Evolutionary conservation across 2,888 invertebrate genomes (phyloP).

Genomic region (Netelia virgata): DNA sequence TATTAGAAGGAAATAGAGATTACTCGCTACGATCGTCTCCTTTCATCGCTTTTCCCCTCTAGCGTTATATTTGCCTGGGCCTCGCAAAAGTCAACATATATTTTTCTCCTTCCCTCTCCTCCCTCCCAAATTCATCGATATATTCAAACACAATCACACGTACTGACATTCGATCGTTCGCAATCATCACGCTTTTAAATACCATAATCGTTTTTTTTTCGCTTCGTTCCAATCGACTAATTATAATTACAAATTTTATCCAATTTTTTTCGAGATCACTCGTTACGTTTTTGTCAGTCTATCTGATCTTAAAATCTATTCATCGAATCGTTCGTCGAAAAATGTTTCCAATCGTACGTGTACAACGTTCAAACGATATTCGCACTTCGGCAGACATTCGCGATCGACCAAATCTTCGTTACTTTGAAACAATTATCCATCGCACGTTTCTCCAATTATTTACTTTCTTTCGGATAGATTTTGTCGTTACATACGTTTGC

Average conservation of each 20-base stretch:
- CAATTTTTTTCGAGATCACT: constrained; percentile 77
- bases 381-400: background rate
- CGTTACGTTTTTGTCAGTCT: constrained; percentile 80
- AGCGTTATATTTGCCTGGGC: background rate
- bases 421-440: constrained; percentile 33
- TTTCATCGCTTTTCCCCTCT: constrained; percentile 19
- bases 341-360: constrained; percentile 34
- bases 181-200: constrained; percentile 8
- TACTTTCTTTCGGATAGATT: background rate
- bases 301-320: constrained; percentile 77
- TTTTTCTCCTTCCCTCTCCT: background rate
- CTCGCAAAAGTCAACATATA: constrained; percentile 4
- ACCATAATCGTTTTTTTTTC: background rate
- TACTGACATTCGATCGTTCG: constrained; percentile 3
- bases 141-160: background rate
- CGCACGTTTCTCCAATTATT: background rate
- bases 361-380: constrained; percentile 66
- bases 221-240: background rate
- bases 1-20: background rate
- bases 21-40: constrained; percentile 1
- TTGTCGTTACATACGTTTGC: background rate
- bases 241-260: constrained; percentile 3
- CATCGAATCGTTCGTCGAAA: background rate
- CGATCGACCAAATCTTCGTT: background rate
- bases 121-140: background rate